Conservation (phyloP, 1,140 invertebrate genomes). For the Drosophila varians region DNA sequence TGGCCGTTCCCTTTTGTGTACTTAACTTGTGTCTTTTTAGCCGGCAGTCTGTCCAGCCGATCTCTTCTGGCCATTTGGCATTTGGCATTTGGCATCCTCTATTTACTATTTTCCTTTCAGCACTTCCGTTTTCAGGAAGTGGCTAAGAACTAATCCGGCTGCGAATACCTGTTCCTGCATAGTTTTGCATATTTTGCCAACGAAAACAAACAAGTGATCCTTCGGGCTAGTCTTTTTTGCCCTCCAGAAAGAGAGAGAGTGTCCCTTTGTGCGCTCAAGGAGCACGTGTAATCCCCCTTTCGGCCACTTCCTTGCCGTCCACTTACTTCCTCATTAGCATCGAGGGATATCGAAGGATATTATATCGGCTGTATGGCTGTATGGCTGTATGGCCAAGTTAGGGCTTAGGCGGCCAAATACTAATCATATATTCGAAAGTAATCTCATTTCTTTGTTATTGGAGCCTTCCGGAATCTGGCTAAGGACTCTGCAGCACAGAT, state of each 20-base stretch:
- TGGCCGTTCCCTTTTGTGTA: slow-evolving; percentile 41
- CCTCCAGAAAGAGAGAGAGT: slow-evolving; percentile 3
- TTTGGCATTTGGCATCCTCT: background rate
- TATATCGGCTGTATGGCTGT: slow-evolving; percentile 6
- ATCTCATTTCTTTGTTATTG: slow-evolving; percentile 26
- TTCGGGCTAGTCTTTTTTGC: slow-evolving; percentile 43
- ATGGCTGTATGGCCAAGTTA: slow-evolving; percentile 38
- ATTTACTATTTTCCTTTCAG: background rate
- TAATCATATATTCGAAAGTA: slow-evolving; percentile 38
- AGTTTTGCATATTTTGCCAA: slow-evolving; percentile 53
- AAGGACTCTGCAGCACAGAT: background rate
- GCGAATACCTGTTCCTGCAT: slow-evolving; percentile 35
- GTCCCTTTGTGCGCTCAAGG: slow-evolving; percentile 22
- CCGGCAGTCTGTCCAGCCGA: background rate
- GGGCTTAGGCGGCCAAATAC: slow-evolving; percentile 38
- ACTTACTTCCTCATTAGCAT: slow-evolving; percentile 75
- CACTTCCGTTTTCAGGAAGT: slow-evolving; percentile 57
- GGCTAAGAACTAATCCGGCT: slow-evolving; percentile 8
- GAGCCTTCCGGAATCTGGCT: background rate
- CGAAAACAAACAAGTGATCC: slow-evolving; percentile 53
- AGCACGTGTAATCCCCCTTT: slow-evolving; percentile 47
- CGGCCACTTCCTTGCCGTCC: slow-evolving; percentile 24
- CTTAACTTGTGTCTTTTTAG: slow-evolving; percentile 75
- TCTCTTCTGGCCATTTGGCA: slow-evolving; percentile 13
- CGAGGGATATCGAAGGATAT: slow-evolving; percentile 8